Conservation (phyloP, 2,888 invertebrate genomes). For the Serrognathus titanus region DNA sequence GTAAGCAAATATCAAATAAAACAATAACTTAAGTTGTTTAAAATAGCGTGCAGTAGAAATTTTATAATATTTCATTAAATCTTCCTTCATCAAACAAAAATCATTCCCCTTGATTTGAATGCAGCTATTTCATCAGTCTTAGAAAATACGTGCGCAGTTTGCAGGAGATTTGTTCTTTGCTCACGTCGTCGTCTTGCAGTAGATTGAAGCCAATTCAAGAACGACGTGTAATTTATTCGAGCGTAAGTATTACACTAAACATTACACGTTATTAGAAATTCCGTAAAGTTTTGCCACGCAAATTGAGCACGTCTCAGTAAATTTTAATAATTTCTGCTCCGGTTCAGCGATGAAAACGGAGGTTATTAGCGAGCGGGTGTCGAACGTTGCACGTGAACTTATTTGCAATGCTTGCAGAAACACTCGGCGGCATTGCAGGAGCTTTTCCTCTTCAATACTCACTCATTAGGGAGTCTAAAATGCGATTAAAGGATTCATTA, state of each 20-base stretch:
- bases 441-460: constrained; percentile 24
- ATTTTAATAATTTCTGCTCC: constrained; percentile 3
- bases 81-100: no score
- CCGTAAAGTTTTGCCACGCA: neutral
- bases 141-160: no score
- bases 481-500: constrained; percentile 28
- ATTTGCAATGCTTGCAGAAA: constrained; percentile 19
- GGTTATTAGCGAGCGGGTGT: constrained; percentile 1
- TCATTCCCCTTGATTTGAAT: no score
- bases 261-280: neutral
- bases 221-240: neutral
- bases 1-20: no score
- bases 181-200: no score
- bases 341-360: neutral
- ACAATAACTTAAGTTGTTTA: no score
- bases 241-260: neutral
- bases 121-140: no score
- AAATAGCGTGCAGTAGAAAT: no score
- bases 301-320: constrained; percentile 2
- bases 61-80: no score
- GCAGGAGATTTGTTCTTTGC: no score
- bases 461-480: constrained; percentile 25
- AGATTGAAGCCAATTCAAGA: no score
- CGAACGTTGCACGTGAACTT: constrained; percentile 12
- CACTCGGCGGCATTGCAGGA: constrained; percentile 12